Evolutionary conservation across 2,888 invertebrate genomes (phyloP).

Genomic region (Sinodicranocentrus sp.): DNA sequence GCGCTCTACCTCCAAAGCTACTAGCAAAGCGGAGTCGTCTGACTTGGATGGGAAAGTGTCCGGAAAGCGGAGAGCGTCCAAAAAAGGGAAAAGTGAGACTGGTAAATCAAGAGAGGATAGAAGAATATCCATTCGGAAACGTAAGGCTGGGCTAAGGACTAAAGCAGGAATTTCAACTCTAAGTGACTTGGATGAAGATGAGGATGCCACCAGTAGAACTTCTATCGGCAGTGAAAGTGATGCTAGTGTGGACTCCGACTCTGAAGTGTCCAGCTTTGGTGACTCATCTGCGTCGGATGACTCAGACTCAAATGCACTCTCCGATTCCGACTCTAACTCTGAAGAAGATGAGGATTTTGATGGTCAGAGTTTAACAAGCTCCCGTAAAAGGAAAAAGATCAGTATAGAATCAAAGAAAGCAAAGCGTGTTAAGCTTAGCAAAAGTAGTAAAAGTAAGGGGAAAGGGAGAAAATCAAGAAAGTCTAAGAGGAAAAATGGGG

Average conservation of each 20-base stretch:
- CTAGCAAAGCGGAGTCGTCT: constrained; percentile 51
- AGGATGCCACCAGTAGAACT: constrained; percentile 71
- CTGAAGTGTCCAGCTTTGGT: constrained; percentile 62
- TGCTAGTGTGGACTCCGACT: constrained; percentile 68
- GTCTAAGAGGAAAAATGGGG: constrained; percentile 73
- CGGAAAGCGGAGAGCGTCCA: not conserved
- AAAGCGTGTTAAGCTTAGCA: constrained; percentile 48
- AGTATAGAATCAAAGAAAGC: constrained; percentile 49
- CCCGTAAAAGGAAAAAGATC: constrained; percentile 55
- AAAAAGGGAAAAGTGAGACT: constrained; percentile 44
- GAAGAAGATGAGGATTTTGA: constrained; percentile 53
- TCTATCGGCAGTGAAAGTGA: constrained; percentile 72
- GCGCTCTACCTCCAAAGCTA: constrained; percentile 45
- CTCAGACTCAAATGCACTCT: constrained; percentile 51
- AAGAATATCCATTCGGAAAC: constrained; percentile 54
- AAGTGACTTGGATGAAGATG: constrained; percentile 72
- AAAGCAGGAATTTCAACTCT: constrained; percentile 40
- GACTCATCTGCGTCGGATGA: constrained; percentile 61
- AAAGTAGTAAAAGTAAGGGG: constrained; percentile 38
- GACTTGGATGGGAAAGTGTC: constrained; percentile 28
- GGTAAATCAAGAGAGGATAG: constrained; percentile 21
- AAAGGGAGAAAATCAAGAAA: constrained; percentile 51
- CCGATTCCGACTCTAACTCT: constrained; percentile 59
- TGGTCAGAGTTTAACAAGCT: constrained; percentile 58
- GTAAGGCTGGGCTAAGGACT: constrained; percentile 57